Conservation (phyloP, 2,888 invertebrate species). For the Drosophila neutralis region DNA sequence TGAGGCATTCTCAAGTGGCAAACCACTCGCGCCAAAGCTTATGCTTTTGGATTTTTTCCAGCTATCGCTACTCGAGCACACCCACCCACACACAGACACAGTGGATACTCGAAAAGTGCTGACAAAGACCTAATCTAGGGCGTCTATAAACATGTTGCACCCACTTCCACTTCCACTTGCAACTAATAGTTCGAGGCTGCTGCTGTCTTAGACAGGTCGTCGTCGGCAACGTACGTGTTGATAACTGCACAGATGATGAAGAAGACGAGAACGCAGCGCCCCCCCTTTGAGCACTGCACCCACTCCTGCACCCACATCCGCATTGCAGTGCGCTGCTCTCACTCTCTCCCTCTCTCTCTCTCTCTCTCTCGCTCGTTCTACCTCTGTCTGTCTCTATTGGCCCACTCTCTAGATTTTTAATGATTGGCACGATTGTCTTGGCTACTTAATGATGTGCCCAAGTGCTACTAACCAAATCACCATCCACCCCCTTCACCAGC, state of each 20-base stretch:
- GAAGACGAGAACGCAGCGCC: background rate
- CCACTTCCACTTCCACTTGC: conserved; percentile 29
- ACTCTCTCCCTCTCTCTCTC: background rate
- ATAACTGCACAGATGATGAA: conserved; percentile 70
- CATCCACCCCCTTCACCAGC: conserved; percentile 12
- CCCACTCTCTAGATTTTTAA: conserved; percentile 75
- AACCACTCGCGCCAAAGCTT: conserved; percentile 66
- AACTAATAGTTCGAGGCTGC: conserved; percentile 7
- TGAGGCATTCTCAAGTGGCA: conserved; percentile 47
- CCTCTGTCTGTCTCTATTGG: background rate
- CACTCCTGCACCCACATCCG: conserved; percentile 44
- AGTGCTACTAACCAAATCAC: conserved; percentile 40
- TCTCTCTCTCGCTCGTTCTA: background rate
- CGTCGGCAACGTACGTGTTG: conserved; percentile 70
- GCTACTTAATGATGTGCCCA: conserved; percentile 77
- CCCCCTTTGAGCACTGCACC: background rate
- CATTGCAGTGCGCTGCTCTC: conserved; percentile 49
- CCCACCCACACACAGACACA: conserved; percentile 46
- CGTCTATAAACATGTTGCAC: conserved; percentile 69
- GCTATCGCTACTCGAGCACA: conserved; percentile 81
- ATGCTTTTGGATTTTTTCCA: conserved; percentile 78
- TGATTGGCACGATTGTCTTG: conserved; percentile 81
- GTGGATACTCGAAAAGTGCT: conserved; percentile 82
- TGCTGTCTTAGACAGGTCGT: conserved; percentile 70
- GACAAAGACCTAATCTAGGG: conserved; percentile 82